Percentiles rank a stretch among this genome's conserved stretches.
phyloP scores from a whole-genome alignment of 1,140 invertebrate genomes.

The Dendroctonus valens region DNA sequence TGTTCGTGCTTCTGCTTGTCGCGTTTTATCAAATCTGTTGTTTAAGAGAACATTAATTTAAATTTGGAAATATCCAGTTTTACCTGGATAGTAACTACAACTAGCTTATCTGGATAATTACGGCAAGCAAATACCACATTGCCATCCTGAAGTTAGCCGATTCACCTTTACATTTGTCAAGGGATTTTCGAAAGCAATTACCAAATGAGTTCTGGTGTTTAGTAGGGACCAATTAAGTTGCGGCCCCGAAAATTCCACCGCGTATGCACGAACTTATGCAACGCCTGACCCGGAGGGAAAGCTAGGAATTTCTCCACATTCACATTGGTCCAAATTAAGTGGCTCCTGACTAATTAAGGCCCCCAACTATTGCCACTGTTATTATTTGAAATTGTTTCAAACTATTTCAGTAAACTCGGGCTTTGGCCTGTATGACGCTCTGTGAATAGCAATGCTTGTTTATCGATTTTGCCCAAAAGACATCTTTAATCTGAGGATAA shows the following conservation, averaged over 20 bases:
- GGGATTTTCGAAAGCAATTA: conserved; percentile 7
- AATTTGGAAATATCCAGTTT: too few species aligned
- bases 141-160: too few species aligned
- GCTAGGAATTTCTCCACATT: conserved; percentile 21
- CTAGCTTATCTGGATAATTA: too few species aligned
- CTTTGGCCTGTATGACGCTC: too few species aligned
- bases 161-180: too few species aligned
- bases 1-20: too few species aligned
- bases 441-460: background rate
- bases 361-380: conserved; percentile 2
- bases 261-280: conserved; percentile 15
- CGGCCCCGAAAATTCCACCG: conserved; percentile 10
- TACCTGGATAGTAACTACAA: too few species aligned
- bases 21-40: too few species aligned
- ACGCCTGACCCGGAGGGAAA: conserved; percentile 14
- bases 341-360: conserved; percentile 9
- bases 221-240: conserved; percentile 10
- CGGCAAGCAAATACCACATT: too few species aligned
- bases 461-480: too few species aligned
- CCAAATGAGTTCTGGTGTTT: conserved; percentile 12
- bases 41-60: too few species aligned
- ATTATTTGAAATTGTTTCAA: conserved; percentile 6
- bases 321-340: conserved; percentile 18
- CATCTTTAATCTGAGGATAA: too few species aligned
- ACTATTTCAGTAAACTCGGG: background rate